Percentiles rank a stretch among this genome's conserved stretches.
phyloP scores from a whole-genome alignment of 2,888 invertebrate species.

The Sinelater perroti region DNA sequence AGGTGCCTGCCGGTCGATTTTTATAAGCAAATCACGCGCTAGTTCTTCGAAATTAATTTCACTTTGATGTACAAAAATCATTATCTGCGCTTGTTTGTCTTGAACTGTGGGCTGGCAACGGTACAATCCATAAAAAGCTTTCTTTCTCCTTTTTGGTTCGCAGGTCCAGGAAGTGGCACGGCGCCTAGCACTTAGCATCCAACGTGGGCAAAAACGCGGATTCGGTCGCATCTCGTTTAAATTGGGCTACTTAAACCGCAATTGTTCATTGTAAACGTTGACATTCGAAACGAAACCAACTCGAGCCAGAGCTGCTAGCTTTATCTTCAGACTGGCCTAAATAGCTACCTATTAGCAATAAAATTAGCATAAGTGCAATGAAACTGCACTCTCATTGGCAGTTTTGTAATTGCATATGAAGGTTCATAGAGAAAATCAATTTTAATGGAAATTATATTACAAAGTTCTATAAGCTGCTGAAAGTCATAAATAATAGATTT shows the following conservation, averaged over 20 bases:
- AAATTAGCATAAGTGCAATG: constrained; percentile 36
- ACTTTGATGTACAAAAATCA: constrained; percentile 28
- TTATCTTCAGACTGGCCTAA: constrained; percentile 32
- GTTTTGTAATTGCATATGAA: constrained; percentile 25
- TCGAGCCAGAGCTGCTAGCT: constrained; percentile 38
- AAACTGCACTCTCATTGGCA: constrained; percentile 30
- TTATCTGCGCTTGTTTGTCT: constrained; percentile 9
- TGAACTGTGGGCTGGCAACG: background rate
- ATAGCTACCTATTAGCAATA: constrained; percentile 31
- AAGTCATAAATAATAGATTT: too few species aligned
- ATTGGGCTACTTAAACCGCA: constrained; percentile 45
- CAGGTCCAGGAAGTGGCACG: background rate
- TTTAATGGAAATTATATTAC: too few species aligned
- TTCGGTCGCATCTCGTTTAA: too few species aligned
- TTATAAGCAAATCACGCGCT: constrained; percentile 32
- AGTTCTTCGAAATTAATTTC: constrained; percentile 29
- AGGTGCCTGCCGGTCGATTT: constrained; percentile 11
- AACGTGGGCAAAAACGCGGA: too few species aligned
- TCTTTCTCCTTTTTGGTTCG: constrained; percentile 7
- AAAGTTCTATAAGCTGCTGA: too few species aligned
- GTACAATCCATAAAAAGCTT: constrained; percentile 6
- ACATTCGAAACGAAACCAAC: constrained; percentile 44
- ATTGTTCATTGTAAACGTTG: constrained; percentile 43
- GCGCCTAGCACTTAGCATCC: too few species aligned
- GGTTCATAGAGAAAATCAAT: constrained; percentile 11